phyloP scores from a whole-genome alignment of 1,140 invertebrate genomes.

The Microplitis demolitor region DNA sequence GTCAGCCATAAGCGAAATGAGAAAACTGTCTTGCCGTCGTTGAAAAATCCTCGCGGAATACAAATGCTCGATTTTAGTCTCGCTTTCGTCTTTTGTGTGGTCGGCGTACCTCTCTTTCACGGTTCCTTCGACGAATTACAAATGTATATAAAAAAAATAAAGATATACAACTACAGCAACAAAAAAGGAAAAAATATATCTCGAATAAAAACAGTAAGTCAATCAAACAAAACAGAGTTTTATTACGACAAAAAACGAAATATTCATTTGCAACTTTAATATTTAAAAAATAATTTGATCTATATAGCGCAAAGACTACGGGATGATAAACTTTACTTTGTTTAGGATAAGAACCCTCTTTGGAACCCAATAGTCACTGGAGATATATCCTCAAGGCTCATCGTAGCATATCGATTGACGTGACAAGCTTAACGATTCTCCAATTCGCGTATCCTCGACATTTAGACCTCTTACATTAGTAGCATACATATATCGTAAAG shows the following conservation, averaged over 20 bases:
- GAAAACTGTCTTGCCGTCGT: constrained; percentile 52
- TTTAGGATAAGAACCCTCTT: too few relatives aligned
- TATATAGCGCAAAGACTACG: too few relatives aligned
- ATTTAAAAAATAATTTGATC: too few relatives aligned
- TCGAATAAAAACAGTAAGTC: background rate
- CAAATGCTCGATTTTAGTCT: constrained; percentile 54
- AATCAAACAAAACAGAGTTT: background rate
- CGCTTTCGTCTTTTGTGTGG: constrained; percentile 2
- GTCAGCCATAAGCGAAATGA: constrained; percentile 57
- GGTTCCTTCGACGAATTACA: constrained; percentile 4
- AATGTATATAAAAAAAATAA: constrained; percentile 2
- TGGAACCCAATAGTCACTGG: background rate
- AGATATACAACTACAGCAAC: background rate
- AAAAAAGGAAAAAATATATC: background rate
- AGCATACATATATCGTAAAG: background rate
- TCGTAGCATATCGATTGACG: constrained; percentile 3
- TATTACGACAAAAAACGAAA: too few relatives aligned
- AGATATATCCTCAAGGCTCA: constrained; percentile 6
- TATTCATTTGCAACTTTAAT: too few relatives aligned
- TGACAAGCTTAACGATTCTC: constrained; percentile 3
- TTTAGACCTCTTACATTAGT: background rate
- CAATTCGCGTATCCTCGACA: constrained; percentile 4
- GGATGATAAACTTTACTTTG: too few relatives aligned
- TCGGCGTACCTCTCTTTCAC: constrained; percentile 3
- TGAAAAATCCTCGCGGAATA: constrained; percentile 58